Evolutionary conservation across 2,888 invertebrate genomes (phyloP), one percentile per base, ranked within the genome.

Genomic region (Pristionchus entomophagus): DNA sequence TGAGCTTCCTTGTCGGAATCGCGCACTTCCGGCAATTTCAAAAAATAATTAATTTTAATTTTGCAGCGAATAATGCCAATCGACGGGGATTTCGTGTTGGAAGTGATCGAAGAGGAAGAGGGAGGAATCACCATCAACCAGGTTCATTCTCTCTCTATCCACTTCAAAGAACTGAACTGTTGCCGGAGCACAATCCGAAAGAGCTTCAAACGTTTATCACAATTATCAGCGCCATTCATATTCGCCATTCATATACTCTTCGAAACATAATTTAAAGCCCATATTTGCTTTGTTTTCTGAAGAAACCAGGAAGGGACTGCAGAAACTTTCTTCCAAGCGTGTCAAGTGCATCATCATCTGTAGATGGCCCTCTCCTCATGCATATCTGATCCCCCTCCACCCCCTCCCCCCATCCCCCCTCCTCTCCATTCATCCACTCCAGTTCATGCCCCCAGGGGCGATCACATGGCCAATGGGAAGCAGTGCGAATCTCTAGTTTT

Each of bases 51-150:
- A 3, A 65, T 17, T 14, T 19, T 32, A 65, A 10, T 65, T 35
- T 45, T 45, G 45, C 14, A 6, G 45, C 45, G 29, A 12, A 4
- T 12, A 1, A 41, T 73, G 38, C 73, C 38, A 4, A 73, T 73
- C 12, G 73, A 73, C 26, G 73, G 73, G 2, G 73, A 73, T 14
- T 73, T 73, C 26, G 73, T 73, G n/a, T 19, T 73, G 73, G 73
- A 73, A 45, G 73, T 73, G n/a, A 73, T 73, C 6, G 73, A 73
- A 26, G 65, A 65, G 35, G 73, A 73, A 41, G 73, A 22, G 22
- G 56, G 73, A 38, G 73, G 26, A 26, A 12, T 73, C 22, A 17
- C 41, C 26, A 73, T 73, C 73, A 73, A 73, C 12, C 73, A 73
- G 73, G 73, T 73, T 41, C 1, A 22, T 22, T 14, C 14, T 45